Conservation (phyloP, 2,888 invertebrate genomes). For the Prosapia bicincta region DNA sequence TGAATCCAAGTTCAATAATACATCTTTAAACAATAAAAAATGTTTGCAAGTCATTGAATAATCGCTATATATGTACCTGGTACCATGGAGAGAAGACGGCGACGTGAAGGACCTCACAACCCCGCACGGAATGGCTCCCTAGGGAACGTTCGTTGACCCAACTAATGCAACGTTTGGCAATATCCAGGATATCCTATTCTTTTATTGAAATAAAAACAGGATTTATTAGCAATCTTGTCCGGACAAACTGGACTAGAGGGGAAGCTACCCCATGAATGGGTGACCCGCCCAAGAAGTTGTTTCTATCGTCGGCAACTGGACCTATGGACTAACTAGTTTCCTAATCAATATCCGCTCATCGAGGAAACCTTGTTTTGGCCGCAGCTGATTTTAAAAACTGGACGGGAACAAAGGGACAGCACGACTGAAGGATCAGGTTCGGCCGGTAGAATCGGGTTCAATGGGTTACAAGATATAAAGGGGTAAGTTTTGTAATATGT, state of each 20-base stretch:
- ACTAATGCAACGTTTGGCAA: not conserved
- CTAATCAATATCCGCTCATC: not conserved
- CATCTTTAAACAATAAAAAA: too few relatives aligned
- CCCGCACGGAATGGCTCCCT: not conserved
- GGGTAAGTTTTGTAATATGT: not conserved
- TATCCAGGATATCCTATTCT: not conserved
- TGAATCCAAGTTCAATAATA: too few relatives aligned
- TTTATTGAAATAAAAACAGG: not conserved
- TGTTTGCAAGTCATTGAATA: too few relatives aligned
- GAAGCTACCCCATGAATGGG: not conserved
- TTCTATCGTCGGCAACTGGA: not conserved
- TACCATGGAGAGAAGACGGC: too few relatives aligned
- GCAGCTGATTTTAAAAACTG: slow-evolving; percentile 32
- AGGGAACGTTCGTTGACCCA: not conserved
- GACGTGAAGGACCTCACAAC: too few relatives aligned
- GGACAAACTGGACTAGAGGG: not conserved
- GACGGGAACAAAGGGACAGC: slow-evolving; percentile 25
- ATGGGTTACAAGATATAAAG: not conserved
- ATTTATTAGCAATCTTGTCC: not conserved
- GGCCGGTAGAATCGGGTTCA: not conserved
- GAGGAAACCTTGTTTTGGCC: slow-evolving; percentile 14
- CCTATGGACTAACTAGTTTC: too few relatives aligned
- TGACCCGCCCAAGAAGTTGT: not conserved
- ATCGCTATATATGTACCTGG: too few relatives aligned
- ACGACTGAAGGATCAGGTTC: not conserved